Base-by-base conservation (phyloP, 2,113 vertebrate genomes). In the Eurystomus gularis region DNA sequence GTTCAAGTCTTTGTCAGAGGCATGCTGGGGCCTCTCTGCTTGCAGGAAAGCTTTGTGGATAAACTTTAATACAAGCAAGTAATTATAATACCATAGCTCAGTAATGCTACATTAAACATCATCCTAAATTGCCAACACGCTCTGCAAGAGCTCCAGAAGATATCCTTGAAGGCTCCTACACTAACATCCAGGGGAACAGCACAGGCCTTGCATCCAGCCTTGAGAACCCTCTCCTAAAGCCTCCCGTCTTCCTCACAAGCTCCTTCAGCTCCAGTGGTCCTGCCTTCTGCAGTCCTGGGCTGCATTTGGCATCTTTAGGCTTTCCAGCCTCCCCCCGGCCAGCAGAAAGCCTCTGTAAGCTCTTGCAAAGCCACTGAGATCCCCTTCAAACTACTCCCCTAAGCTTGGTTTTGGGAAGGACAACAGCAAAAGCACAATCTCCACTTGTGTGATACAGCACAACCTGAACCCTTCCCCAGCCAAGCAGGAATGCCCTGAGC, bases 161-260 rank as follows among this genome's bases (percentile, higher is more conserved):
- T n/a, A 33, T 46, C 55, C 57, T 51, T 42, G 48, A 62, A 70
- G 62, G 20, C 7, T 75, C 28, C 61, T 40, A 13, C 2, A 1
- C 17, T 14, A 46, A 17, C 7, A 20, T 40, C 21, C n/a, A 14
- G 6, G 33, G 35, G n/a, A 70, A 61, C 2, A 54, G 15, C 46
- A 62, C 0, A 0, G 40, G 18, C 29, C 35, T 35, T 7, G 15
- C 14, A 17, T 14, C 37, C 4, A 14, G 37, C 29, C 49, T 65
- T 29, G 46, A 80, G 5, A 83, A 13, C 20, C 17, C 20, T n/a
- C 25, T 70, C 51, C 66, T 29, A 68, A 81, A 90, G 29, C 17
- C 49, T 58, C 13, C 18, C 0, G 0, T 12, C n/a, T 48, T 48
- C 52, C 29, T 25, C 2, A 1, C 33, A 58, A 60, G 8, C 49